Evolutionary conservation across 1,140 invertebrate genomes (phyloP).

Genomic region (Camponotus vicinus): DNA sequence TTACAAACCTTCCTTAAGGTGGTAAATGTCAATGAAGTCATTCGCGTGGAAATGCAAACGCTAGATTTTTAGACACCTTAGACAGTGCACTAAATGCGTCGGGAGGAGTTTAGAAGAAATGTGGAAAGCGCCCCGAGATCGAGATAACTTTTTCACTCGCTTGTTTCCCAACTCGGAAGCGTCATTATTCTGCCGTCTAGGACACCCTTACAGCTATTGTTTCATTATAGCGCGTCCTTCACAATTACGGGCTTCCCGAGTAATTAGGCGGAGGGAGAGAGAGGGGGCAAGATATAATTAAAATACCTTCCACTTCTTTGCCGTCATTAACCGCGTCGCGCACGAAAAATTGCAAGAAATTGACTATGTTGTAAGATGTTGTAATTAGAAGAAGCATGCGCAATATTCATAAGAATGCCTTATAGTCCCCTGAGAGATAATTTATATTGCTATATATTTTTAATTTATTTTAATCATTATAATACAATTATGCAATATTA

Average conservation of each 20-base stretch:
- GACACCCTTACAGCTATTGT: conserved; percentile 56
- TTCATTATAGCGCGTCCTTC: conserved; percentile 52
- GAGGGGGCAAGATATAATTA: conserved; percentile 31
- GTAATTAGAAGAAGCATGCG: not conserved
- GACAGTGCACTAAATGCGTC: not conserved
- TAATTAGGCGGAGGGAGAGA: conserved; percentile 39
- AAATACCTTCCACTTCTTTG: conserved; percentile 47
- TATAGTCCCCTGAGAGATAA: too few species aligned
- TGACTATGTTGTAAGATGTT: not conserved
- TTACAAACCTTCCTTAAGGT: not conserved
- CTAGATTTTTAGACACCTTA: not conserved
- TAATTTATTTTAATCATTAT: not conserved
- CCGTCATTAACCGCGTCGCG: conserved; percentile 45
- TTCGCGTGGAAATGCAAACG: not conserved
- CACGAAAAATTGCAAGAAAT: conserved; percentile 31
- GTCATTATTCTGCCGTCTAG: conserved; percentile 51
- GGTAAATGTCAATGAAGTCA: not conserved
- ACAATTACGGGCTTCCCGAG: conserved; percentile 47
- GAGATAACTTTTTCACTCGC: conserved; percentile 52
- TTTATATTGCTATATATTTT: not conserved
- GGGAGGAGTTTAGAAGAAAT: conserved; percentile 5
- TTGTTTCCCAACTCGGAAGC: conserved; percentile 44
- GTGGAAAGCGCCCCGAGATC: not conserved
- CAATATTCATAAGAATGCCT: not conserved
- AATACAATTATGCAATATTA: not conserved